Base-by-base conservation (phyloP, 2,113 vertebrate genomes). In the Xyrauchen texanus region DNA sequence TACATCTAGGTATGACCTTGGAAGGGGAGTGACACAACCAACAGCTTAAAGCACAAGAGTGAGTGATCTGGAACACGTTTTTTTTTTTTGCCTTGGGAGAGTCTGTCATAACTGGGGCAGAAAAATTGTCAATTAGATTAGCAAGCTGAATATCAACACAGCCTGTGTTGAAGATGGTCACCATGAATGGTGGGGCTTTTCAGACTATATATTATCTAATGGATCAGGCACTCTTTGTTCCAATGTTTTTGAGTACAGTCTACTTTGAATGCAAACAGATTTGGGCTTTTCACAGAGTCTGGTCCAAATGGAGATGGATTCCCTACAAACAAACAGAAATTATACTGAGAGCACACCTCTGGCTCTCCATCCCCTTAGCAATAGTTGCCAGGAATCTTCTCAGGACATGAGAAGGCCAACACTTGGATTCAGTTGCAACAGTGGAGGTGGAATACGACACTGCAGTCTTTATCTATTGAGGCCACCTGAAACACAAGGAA, bases 91-190 rank as follows among this genome's bases (percentile, higher is more conserved):
- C 58, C 74, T 53, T 51, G 66, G 51, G 47, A 80, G 70, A 60
- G 62, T 49, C 60, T 55, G 47, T 64, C 49, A 69, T 81, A 81
- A 81, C 66, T 81, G 58, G 80, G 73, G 80, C 80, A 77, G 58
- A 77, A 77, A 57, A 53, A 49, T 47, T 34, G 67, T 64, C 53
- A 62, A 77, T 69, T 80, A 75, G 16, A 80, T 63, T 76, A 68
- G 74, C 49, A 63, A 53, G 55, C 7, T 70, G 74, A 77, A 46
- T 77, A 76, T 55, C 74, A 76, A 11, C 49, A 49, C 51, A 15
- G 58, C 45, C 55, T 74, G 60, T 64, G 16, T 60, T 58, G 70
- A 51, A 60, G 51, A 16, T 45, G 34, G 58, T 77, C 34, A 49
- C 73, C 6, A 66, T 55, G 45, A 16, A 53, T 15, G n/a, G 60